These are phyloP conservation scores for Erebia palarica DNA, from an alignment of 2,888 invertebrate genomes.

Conservation along the genomic window DNA sequence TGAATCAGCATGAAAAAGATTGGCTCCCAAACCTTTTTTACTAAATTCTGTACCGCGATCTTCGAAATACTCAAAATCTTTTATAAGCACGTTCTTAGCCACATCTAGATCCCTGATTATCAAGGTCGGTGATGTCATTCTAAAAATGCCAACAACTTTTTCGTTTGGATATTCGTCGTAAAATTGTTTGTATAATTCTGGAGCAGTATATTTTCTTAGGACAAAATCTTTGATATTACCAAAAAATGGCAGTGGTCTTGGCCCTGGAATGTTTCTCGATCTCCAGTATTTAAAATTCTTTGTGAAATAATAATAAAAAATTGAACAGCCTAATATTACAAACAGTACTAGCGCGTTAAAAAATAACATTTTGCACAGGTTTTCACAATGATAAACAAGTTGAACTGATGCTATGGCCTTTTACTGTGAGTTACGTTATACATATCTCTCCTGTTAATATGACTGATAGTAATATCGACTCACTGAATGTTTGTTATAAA, in stretches of 20 bases:
- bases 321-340: not conserved
- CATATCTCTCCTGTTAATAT: too few relatives aligned
- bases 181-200: constrained; percentile 43
- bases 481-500: too few relatives aligned
- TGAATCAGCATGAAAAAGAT: constrained; percentile 58
- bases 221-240: constrained; percentile 2
- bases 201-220: not conserved
- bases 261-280: constrained; percentile 8
- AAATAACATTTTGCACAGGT: constrained; percentile 9
- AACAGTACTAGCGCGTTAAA: not conserved
- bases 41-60: constrained; percentile 57
- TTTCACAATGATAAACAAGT: not conserved
- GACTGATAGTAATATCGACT: too few relatives aligned
- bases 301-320: not conserved
- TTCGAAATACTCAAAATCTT: constrained; percentile 44
- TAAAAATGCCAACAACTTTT: constrained; percentile 59
- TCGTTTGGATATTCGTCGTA: constrained; percentile 55
- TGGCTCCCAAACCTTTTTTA: constrained; percentile 52
- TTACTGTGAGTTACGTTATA: not conserved
- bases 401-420: not conserved
- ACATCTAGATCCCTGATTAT: constrained; percentile 57
- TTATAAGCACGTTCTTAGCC: not conserved
- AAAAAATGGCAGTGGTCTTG: not conserved
- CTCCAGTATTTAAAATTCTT: constrained; percentile 1
- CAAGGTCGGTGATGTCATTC: constrained; percentile 54